Evolutionary conservation across 2,113 vertebrate genomes (phyloP).

Genomic region (Megaptera novaeangliae): DNA sequence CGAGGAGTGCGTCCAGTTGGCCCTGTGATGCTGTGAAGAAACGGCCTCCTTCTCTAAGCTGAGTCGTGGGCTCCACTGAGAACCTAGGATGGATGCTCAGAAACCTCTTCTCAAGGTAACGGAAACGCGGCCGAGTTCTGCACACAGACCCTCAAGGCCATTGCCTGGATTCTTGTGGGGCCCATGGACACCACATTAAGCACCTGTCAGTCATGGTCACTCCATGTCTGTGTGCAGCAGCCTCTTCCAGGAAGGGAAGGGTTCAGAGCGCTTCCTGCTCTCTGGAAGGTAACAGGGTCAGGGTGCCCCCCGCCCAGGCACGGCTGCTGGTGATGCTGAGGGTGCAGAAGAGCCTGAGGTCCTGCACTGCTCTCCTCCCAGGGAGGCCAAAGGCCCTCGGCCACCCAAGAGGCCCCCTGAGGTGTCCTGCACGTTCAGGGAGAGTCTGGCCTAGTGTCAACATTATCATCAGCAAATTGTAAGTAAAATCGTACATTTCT

Average conservation of each 20-base stretch:
- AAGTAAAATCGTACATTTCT: background rate
- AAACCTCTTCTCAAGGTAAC: background rate
- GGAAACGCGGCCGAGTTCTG: background rate
- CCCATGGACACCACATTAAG: background rate
- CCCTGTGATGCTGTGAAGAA: background rate
- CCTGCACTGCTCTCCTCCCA: background rate
- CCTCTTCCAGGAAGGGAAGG: background rate
- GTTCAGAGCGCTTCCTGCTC: background rate
- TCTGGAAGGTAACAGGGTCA: background rate
- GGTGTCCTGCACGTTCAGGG: too few species aligned
- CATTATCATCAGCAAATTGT: background rate
- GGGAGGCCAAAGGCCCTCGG: background rate
- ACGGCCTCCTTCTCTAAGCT: background rate
- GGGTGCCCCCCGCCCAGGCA: fast-evolving
- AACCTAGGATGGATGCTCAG: background rate
- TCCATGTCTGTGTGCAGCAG: fast-evolving
- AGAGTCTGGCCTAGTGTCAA: background rate
- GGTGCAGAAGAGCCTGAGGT: background rate
- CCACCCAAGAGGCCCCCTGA: too few species aligned
- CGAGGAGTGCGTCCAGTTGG: fast-evolving
- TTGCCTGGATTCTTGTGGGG: background rate
- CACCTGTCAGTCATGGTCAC: background rate
- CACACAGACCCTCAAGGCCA: background rate
- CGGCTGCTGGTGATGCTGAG: background rate
- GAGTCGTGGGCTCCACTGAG: background rate